Base-by-base conservation (phyloP, 2,888 invertebrate species). In the Tetragonisca angustula region DNA sequence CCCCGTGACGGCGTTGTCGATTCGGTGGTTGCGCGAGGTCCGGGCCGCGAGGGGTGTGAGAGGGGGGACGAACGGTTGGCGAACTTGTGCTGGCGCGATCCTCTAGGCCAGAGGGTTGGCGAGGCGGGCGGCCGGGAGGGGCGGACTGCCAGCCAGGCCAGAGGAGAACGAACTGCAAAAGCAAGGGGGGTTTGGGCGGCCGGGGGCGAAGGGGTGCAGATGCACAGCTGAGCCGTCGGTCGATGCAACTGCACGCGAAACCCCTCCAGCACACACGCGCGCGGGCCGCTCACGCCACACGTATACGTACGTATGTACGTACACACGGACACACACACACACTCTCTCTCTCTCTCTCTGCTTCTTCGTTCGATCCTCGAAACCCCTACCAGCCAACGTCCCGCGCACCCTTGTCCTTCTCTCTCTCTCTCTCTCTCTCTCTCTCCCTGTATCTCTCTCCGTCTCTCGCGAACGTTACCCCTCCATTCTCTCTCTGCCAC, bases 21-120 rank as follows among this genome's bases (percentile, higher is more conserved):
- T 92, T 93, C 89, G 92, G 92, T 91, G 92, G 94, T 94, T 94
- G 94, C 91, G 93, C 93, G 93, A 94, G 94, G 93, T 94, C 93
- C 94, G 93, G 94, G 93, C 91, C 88, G 88, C 84, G 83, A 87
- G 88, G 90, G 88, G 87, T 82, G 86, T 79, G 78, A 75, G 84
- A 76, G 83, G 74, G 74, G 19, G 13, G 36, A 56, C 79, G 76
- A 32, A 32, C 83, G 71, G 61, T 76, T 64, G 74, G 81, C 76
- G 79, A 81, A 82, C 76, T 81, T 61, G 43, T 74, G 71, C 59
- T 71, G 85, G 78, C 85, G 77, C 59, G 74, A 74, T 67, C 77
- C 61, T 70, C 56, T 67, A 70, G 77, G 70, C 69, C 50, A 49
- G 69, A 73, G 64, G 73, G 79, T 19, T 11, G 75, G 78, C 15